Base-by-base conservation (phyloP, 2,797 vertebrate genomes). In the Fistularia commersonii region DNA sequence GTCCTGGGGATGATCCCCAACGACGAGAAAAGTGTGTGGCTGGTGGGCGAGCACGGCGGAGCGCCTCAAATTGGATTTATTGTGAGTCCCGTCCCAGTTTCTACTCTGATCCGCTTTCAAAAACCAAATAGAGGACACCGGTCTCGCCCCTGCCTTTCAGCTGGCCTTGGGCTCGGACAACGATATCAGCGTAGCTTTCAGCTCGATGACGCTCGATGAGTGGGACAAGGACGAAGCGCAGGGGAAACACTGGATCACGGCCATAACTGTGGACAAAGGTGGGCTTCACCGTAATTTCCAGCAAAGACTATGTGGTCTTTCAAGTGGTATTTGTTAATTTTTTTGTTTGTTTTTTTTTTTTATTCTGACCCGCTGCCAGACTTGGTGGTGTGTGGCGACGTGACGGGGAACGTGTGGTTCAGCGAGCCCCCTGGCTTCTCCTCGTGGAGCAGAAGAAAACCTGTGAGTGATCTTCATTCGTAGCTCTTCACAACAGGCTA, bases 371-470 rank as follows among this genome's bases (percentile, higher is more conserved):
- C 58, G 37, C 36, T 57, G 70, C 14, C 70, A 92, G 90, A 86
- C 0, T 70, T 90, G 9, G 12, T 89, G 3, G 87, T 91, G 48
- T 88, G 82, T 67, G 90, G 90, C 45, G 89, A 92, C 45, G 9
- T 52, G 11, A 72, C 69, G 5, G 91, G 90, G 8, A 86, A 89
- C 72, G 86, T 92, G 72, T 89, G 88, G 89, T 91, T 82, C 69
- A 87, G 81, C 46, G 47, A 64, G 14, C 55, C 61, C 8, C 49
- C 73, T 1, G 44, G 62, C 3, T 1, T 42, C 6, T 60, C 32
- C 1, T 46, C 64, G 0, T 90, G 83, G 84, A 87, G 69, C 66
- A 42, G 9, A 34, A 80, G 49, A 57, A 88, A 57, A 81, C 74
- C 63, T 37, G 91, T 90, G 8, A 46, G 8, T 33, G 11, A 31